Percentiles rank a stretch among this genome's conserved stretches.
Conservation (phyloP, 1,140 invertebrate genomes). For the Polyergus mexicanus region DNA sequence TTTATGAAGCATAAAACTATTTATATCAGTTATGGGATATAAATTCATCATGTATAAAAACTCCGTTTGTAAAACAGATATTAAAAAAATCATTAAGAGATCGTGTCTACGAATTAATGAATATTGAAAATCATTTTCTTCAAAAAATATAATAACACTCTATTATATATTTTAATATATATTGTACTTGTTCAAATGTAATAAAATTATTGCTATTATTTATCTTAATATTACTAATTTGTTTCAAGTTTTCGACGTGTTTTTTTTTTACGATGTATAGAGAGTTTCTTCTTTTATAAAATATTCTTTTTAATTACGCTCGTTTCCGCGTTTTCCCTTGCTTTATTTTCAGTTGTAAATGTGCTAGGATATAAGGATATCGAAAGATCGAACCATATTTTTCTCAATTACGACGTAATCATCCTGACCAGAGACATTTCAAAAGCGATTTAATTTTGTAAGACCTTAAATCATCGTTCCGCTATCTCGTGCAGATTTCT, state of each 20-base stretch:
- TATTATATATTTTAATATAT: not conserved
- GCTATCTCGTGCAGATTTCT: constrained; percentile 13
- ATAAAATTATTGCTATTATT: not conserved
- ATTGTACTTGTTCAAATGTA: not conserved
- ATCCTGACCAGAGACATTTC: not conserved
- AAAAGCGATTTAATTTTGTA: constrained; percentile 35
- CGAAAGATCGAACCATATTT: constrained; percentile 7
- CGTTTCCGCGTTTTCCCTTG: not conserved
- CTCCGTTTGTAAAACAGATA: not conserved
- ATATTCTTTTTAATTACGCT: not conserved
- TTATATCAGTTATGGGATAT: too few relatives aligned
- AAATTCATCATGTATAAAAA: constrained; percentile 1
- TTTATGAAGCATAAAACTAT: not conserved
- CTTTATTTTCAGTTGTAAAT: not conserved
- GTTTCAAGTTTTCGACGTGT: not conserved
- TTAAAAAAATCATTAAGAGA: not conserved
- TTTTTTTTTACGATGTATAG: not conserved
- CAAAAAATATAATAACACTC: not conserved
- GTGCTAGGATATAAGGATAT: not conserved
- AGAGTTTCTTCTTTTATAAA: not conserved
- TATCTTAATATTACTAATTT: not conserved
- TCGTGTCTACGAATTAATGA: not conserved
- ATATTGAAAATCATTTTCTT: not conserved
- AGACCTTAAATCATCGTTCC: not conserved
- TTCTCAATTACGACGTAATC: not conserved